phyloP scores from a whole-genome alignment of 2,888 invertebrate genomes.

The Junonia oenone region DNA sequence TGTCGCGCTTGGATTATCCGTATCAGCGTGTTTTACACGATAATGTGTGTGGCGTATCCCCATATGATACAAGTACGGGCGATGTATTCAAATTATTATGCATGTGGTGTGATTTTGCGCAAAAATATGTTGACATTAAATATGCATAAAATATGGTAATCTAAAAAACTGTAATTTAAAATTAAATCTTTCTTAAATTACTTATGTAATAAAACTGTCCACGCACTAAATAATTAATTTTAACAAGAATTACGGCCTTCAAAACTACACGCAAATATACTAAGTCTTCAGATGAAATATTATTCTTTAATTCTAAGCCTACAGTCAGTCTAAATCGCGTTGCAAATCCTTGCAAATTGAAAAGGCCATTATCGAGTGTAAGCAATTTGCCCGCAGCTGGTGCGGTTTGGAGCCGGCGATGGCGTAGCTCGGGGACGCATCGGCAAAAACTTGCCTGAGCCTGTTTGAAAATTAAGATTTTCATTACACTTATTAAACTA shows the following conservation, averaged over 20 bases:
- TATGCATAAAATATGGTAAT: background rate
- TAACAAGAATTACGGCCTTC: background rate
- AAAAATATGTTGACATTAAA: background rate
- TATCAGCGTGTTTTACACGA: constrained; percentile 54
- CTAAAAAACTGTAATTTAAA: too few relatives aligned
- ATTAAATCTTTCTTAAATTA: too few relatives aligned
- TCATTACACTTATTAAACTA: constrained; percentile 1
- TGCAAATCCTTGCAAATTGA: constrained; percentile 75
- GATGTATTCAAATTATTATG: background rate
- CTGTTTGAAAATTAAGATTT: background rate
- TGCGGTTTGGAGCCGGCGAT: constrained; percentile 36
- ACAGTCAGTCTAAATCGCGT: constrained; percentile 43
- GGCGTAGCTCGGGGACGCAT: background rate
- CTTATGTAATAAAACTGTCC: too few relatives aligned
- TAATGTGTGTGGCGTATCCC: constrained; percentile 36
- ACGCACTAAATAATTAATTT: background rate
- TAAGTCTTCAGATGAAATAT: background rate
- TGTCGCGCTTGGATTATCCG: constrained; percentile 69
- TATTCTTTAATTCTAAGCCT: constrained; percentile 16
- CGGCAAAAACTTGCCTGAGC: background rate
- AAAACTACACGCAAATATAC: background rate
- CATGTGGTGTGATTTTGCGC: background rate
- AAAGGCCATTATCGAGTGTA: constrained; percentile 73
- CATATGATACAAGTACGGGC: constrained; percentile 24
- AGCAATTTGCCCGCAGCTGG: constrained; percentile 75